Conservation (phyloP, 2,797 vertebrate species). For the Crocidura indochinensis region DNA sequence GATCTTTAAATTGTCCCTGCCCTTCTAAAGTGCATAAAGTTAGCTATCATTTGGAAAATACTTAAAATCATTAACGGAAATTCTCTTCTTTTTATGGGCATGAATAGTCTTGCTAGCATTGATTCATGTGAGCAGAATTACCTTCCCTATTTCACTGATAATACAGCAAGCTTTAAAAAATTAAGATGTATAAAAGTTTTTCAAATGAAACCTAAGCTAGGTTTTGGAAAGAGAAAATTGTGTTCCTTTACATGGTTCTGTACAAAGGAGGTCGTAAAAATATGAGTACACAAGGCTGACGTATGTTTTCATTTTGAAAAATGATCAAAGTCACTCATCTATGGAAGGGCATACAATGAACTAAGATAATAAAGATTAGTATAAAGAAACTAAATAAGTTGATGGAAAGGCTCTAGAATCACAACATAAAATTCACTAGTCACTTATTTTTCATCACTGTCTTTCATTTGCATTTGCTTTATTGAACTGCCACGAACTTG, state of each 20-base stretch:
- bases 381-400: slow-evolving; percentile 47
- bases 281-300: background rate
- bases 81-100: background rate
- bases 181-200: background rate
- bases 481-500: background rate
- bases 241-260: slow-evolving; percentile 35
- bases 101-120: background rate
- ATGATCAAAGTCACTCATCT: slow-evolving; percentile 74
- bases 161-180: slow-evolving; percentile 49
- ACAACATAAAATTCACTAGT: slow-evolving; percentile 18
- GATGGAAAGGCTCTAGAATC: background rate
- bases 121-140: background rate
- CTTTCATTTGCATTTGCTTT: slow-evolving; percentile 43
- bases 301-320: slow-evolving; percentile 72
- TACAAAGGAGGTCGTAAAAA: slow-evolving; percentile 50
- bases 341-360: slow-evolving; percentile 63
- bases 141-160: background rate
- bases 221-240: slow-evolving; percentile 46
- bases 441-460: slow-evolving; percentile 10
- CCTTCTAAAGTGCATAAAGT: slow-evolving; percentile 1
- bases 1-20: background rate
- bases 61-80: slow-evolving; percentile 25
- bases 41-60: slow-evolving; percentile 30
- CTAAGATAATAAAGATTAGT: slow-evolving; percentile 63
- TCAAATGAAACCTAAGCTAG: background rate